Evolutionary conservation across 2,113 vertebrate species (phyloP).

Genomic region (Trogon surrucura): DNA sequence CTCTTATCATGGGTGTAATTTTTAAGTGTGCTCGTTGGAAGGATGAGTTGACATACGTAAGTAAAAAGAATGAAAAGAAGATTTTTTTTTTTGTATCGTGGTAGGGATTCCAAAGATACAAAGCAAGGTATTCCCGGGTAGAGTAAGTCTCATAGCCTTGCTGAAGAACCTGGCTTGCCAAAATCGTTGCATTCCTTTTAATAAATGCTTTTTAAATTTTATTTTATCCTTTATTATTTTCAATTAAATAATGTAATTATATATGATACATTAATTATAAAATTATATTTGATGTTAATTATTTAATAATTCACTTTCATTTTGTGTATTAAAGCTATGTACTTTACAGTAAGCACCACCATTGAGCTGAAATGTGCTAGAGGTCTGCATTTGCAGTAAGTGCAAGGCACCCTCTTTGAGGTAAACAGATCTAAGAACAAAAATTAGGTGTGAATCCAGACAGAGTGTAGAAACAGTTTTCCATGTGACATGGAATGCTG

Average conservation of each 20-base stretch:
- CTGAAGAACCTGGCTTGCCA: background rate
- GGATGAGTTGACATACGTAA: background rate
- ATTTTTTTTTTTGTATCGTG: background rate
- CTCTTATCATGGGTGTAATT: background rate
- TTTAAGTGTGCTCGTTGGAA: background rate
- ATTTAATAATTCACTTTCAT: background rate
- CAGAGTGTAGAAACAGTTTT: background rate
- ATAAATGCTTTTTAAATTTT: background rate
- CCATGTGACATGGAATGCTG: fast-evolving
- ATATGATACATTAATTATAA: background rate
- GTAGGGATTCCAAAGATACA: background rate
- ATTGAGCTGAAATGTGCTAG: background rate
- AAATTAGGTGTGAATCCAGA: background rate
- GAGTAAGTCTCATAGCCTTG: background rate
- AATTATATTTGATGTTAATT: background rate
- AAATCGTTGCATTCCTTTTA: background rate
- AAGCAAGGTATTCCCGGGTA: background rate
- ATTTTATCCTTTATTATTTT: background rate
- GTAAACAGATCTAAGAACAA: background rate
- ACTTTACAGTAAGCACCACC: background rate
- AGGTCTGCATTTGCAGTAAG: background rate
- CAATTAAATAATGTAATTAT: background rate
- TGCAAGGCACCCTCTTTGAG: background rate
- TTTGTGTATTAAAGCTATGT: background rate
- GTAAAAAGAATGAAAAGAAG: background rate